Percentiles rank a stretch among this genome's conserved stretches.
phyloP scores from a whole-genome alignment of 2,113 vertebrate genomes.

The Sinocyclocheilus anshuiensis region DNA sequence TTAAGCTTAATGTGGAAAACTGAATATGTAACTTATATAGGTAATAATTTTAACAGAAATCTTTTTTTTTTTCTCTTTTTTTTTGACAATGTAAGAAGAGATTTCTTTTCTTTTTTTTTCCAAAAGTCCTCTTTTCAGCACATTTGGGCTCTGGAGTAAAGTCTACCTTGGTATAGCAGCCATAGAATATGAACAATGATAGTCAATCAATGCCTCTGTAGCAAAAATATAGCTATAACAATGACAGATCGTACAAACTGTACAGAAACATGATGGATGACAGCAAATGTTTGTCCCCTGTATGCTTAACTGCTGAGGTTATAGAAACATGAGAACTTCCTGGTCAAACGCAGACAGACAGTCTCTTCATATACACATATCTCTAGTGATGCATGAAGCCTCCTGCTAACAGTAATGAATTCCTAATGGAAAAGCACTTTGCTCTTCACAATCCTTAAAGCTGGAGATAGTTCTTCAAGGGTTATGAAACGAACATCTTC shows the following conservation, averaged over 20 bases:
- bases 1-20: conserved; percentile 22
- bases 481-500: conserved; percentile 17
- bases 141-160: conserved; percentile 65
- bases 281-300: conserved; percentile 33
- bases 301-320: conserved; percentile 28
- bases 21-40: conserved; percentile 1
- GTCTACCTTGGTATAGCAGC: conserved; percentile 71
- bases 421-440: conserved; percentile 38
- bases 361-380: conserved; percentile 35
- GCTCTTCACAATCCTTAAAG: conserved; percentile 41
- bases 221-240: conserved; percentile 51
- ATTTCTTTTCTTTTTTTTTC: neutral
- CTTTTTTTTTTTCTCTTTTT: neutral
- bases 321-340: neutral
- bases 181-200: conserved; percentile 56
- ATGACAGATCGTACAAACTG: conserved; percentile 45
- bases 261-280: conserved; percentile 48
- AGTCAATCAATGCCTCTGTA: conserved; percentile 37
- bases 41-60: neutral
- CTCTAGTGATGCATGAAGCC: conserved; percentile 22
- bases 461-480: conserved; percentile 24
- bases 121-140: conserved; percentile 52
- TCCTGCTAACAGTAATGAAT: conserved; percentile 20
- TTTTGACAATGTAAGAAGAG: conserved; percentile 11
- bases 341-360: conserved; percentile 9